phyloP scores from a whole-genome alignment of 2,113 vertebrate genomes.

The Naja naja region DNA sequence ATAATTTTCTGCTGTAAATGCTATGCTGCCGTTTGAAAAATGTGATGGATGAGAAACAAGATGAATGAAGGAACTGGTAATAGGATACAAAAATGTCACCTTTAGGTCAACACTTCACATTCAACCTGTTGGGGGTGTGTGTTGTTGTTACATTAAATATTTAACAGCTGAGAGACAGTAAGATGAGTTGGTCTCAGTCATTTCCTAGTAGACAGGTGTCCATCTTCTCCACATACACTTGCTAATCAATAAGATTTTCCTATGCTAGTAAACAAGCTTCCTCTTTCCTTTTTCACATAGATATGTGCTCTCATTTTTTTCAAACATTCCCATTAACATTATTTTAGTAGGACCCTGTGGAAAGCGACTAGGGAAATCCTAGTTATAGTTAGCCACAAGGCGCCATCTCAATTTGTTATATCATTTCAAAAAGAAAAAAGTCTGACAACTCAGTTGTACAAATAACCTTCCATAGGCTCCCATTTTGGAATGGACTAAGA shows the following conservation, averaged over 20 bases:
- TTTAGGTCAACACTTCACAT: constrained; percentile 67
- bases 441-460: neutral
- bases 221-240: constrained; percentile 56
- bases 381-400: neutral
- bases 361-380: neutral
- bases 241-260: constrained; percentile 53
- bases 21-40: constrained; percentile 63
- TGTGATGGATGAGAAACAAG: constrained; percentile 67
- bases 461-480: neutral
- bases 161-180: constrained; percentile 56
- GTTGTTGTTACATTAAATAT: constrained; percentile 67
- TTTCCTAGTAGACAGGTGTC: constrained; percentile 67
- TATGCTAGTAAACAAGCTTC: constrained; percentile 45
- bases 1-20: constrained; percentile 51
- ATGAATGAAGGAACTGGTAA: constrained; percentile 67
- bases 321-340: neutral
- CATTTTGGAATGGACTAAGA: neutral
- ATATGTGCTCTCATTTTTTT: neutral
- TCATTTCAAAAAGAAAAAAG: neutral
- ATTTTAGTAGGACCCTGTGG: neutral
- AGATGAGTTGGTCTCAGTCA: constrained; percentile 66
- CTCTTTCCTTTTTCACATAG: constrained; percentile 8
- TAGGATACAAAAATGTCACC: constrained; percentile 69
- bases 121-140: constrained; percentile 57
- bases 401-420: neutral